phyloP scores from a whole-genome alignment of 37 sponge, comb jelly and placozoan genomes.

The Cladorhizidae sp. region DNA sequence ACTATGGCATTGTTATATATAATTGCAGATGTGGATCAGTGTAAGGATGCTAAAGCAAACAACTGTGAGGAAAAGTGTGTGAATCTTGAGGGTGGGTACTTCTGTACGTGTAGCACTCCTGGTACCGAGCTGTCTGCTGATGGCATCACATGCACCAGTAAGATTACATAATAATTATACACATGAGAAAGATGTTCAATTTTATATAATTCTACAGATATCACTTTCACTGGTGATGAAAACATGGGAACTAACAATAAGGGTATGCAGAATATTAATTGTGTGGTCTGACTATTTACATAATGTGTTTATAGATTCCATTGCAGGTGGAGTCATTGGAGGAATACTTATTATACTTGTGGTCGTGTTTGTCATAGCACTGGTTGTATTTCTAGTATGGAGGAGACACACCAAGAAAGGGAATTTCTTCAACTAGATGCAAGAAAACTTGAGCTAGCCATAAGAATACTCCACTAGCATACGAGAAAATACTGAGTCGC shows the following conservation, averaged over 20 bases:
- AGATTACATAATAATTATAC: not conserved
- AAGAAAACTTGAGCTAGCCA: too few relatives aligned
- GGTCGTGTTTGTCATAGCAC: slow-evolving; percentile 3
- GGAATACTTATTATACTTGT: not conserved
- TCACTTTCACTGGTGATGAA: not conserved
- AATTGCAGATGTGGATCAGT: slow-evolving; percentile 55
- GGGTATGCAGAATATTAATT: not conserved
- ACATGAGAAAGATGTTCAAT: too few relatives aligned
- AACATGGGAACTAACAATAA: not conserved
- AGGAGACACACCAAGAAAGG: not conserved
- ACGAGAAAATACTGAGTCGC: too few relatives aligned
- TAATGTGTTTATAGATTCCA: not conserved
- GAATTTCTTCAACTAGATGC: too few relatives aligned
- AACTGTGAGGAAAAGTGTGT: slow-evolving; percentile 29
- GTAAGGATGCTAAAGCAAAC: not conserved
- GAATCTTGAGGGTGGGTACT: slow-evolving; percentile 13
- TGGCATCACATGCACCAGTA: slow-evolving; percentile 21
- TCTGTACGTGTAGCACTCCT: slow-evolving; percentile 20
- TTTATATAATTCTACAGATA: not conserved
- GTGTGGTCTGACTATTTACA: not conserved
- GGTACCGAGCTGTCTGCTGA: slow-evolving; percentile 24
- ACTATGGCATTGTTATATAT: not conserved
- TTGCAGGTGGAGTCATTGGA: slow-evolving; percentile 31
- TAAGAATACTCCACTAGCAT: not conserved
- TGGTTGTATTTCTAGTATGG: not conserved